Evolutionary conservation across 2,888 invertebrate genomes (phyloP).

Genomic region (Ischnus inquisitorius): DNA sequence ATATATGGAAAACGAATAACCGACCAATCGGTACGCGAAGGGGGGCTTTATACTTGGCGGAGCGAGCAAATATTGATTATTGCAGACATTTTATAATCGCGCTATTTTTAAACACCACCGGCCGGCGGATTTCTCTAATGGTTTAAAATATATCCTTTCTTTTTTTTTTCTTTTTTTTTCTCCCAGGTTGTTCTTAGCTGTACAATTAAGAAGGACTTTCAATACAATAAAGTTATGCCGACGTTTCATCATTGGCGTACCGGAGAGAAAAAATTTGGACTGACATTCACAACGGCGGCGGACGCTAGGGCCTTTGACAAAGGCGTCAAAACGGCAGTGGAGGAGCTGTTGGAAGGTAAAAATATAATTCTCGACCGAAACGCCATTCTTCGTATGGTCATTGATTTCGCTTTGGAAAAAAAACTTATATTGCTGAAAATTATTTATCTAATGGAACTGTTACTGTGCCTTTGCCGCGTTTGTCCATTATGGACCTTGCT

Average conservation of each 20-base stretch:
- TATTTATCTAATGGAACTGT: slow-evolving; percentile 48
- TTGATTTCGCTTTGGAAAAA: background rate
- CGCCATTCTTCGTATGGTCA: background rate
- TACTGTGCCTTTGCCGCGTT: slow-evolving; percentile 56
- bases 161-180: slow-evolving; percentile 47
- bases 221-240: slow-evolving; percentile 99
- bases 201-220: slow-evolving; percentile 97
- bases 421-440: background rate
- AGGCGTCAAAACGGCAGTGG: slow-evolving; percentile 95
- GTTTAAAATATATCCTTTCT: background rate
- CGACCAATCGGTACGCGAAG: slow-evolving; percentile 96
- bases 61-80: slow-evolving; percentile 20
- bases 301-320: slow-evolving; percentile 97
- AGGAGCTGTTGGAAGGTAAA: slow-evolving; percentile 96
- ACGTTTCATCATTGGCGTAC: slow-evolving; percentile 99
- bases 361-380: slow-evolving; percentile 18
- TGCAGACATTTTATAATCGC: slow-evolving; percentile 18
- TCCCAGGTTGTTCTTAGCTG: slow-evolving; percentile 96
- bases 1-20: slow-evolving; percentile 97
- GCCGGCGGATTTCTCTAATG: background rate
- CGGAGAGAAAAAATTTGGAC: slow-evolving; percentile 97
- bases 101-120: slow-evolving; percentile 5
- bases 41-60: background rate
- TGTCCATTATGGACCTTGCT: slow-evolving; percentile 40
- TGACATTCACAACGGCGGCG: slow-evolving; percentile 98